Conservation (phyloP, 2,888 invertebrate species). For the Amphiduros pacificus region DNA sequence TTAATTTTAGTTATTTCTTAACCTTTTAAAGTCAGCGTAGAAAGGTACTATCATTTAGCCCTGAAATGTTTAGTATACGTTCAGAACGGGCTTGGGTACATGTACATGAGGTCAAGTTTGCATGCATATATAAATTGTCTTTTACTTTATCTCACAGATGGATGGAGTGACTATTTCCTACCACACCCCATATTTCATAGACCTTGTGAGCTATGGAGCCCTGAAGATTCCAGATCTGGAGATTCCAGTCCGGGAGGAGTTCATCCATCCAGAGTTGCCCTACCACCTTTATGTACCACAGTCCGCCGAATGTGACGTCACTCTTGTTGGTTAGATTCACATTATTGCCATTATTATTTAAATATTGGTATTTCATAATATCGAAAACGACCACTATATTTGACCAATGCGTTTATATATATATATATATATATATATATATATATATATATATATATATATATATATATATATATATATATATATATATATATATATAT, state of each 20-base stretch:
- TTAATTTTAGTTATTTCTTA: neutral
- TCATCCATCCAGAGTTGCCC: slow-evolving; percentile 83
- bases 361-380: too few relatives aligned
- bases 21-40: neutral
- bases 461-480: too few relatives aligned
- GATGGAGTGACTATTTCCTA: slow-evolving; percentile 89
- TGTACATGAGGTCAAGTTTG: too few relatives aligned
- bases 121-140: too few relatives aligned
- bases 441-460: neutral
- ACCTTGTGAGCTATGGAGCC: slow-evolving; percentile 76
- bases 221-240: slow-evolving; percentile 93
- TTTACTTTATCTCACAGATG: slow-evolving; percentile 38
- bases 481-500: too few relatives aligned
- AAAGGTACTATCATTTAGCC: neutral
- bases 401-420: neutral
- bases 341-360: too few relatives aligned
- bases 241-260: slow-evolving; percentile 91
- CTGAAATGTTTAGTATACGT: too few relatives aligned
- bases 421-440: neutral
- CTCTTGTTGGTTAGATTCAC: slow-evolving; percentile 60
- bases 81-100: too few relatives aligned
- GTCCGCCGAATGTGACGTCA: slow-evolving; percentile 73
- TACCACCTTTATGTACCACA: slow-evolving; percentile 91
- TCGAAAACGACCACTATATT: too few relatives aligned
- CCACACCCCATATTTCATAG: slow-evolving; percentile 87